Percentiles rank a stretch among this genome's conserved stretches.
phyloP scores from a whole-genome alignment of 2,888 invertebrate species.

The Cheilosia urbana region DNA sequence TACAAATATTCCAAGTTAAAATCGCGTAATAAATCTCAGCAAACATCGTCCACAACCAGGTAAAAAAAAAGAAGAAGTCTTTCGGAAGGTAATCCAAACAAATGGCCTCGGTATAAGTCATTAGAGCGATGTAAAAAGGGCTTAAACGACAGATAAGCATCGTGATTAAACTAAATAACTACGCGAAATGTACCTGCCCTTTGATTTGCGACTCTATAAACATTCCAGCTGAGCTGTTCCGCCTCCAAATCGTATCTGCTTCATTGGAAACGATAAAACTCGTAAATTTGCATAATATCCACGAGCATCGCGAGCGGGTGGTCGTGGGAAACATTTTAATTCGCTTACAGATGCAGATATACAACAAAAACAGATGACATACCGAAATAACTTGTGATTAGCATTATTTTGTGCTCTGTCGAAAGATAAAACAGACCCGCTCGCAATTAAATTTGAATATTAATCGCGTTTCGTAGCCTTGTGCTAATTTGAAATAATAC shows the following conservation, averaged over 20 bases:
- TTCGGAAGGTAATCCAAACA: background rate
- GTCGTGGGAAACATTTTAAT: slow-evolving; percentile 55
- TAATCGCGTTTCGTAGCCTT: slow-evolving; percentile 37
- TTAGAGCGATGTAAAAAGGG: background rate
- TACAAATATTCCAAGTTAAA: too few relatives aligned
- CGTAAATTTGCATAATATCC: background rate
- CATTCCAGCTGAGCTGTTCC: background rate
- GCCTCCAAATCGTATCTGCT: background rate
- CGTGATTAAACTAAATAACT: background rate
- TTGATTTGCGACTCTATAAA: too few relatives aligned
- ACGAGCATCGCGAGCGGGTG: slow-evolving; percentile 15
- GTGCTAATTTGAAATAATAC: slow-evolving; percentile 50
- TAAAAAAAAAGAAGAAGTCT: background rate
- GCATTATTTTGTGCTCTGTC: slow-evolving; percentile 3
- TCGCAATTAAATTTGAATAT: slow-evolving; percentile 41
- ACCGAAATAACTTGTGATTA: slow-evolving; percentile 37
- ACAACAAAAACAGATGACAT: background rate
- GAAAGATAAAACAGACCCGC: slow-evolving; percentile 4
- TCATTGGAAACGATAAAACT: background rate
- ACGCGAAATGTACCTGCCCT: background rate
- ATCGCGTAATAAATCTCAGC: too few relatives aligned
- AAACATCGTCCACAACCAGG: background rate
- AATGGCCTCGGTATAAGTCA: background rate
- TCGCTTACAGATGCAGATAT: background rate
- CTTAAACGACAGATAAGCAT: background rate